These are phyloP conservation scores for Blastomussa wellsi DNA, from an alignment of 92 coral and sea anemone species.

Conservation along the genomic window DNA sequence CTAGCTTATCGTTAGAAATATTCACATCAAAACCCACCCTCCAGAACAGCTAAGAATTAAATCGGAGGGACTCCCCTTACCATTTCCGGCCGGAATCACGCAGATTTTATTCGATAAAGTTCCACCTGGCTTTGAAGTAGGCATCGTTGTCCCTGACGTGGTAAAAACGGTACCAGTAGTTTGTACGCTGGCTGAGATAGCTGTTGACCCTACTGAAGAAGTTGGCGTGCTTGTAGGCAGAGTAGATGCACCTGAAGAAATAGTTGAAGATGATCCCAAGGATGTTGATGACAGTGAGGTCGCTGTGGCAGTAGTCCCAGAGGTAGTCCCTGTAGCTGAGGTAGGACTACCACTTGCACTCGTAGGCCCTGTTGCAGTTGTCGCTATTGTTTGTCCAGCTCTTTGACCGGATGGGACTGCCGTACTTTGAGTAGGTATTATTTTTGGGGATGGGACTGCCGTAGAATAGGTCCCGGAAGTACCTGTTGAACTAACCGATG, in stretches of 20 bases:
- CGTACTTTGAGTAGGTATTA: neutral
- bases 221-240: neutral
- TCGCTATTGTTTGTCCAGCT: neutral
- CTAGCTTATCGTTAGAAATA: neutral
- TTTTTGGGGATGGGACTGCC: neutral
- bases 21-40: no score
- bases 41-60: no score
- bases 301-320: neutral
- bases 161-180: neutral
- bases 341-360: neutral
- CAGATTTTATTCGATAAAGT: neutral
- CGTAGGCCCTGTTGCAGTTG: constrained; percentile 13
- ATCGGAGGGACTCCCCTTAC: neutral
- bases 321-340: constrained; percentile 1
- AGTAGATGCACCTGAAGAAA: neutral
- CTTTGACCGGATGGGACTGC: neutral
- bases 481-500: neutral
- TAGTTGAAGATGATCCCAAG: neutral
- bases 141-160: neutral
- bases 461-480: neutral
- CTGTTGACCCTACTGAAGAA: neutral
- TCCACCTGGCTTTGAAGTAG: neutral
- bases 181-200: neutral
- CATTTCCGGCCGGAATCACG: neutral
- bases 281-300: constrained; percentile 12